Conservation (phyloP, 2,888 invertebrate species). For the Ichneumon xanthorius region DNA sequence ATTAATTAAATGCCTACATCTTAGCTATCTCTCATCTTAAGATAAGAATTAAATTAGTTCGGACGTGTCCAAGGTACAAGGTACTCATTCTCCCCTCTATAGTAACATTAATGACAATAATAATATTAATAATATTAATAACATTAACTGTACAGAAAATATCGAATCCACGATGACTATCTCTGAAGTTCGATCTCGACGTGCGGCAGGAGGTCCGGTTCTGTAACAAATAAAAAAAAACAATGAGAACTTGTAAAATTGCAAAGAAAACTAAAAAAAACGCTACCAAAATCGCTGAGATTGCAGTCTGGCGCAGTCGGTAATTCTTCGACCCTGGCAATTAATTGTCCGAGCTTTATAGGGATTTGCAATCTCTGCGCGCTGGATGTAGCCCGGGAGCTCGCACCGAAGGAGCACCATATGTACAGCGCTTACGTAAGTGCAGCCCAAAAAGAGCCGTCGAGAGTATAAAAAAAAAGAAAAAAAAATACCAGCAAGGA, state of each 20-base stretch:
- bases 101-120: slow-evolving; percentile 9
- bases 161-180: slow-evolving; percentile 55
- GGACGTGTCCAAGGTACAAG: slow-evolving; percentile 51
- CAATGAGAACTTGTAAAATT: too few relatives aligned
- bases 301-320: background rate
- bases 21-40: background rate
- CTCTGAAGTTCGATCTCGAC: slow-evolving; percentile 81
- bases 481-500: slow-evolving; percentile 2
- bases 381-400: background rate
- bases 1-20: background rate
- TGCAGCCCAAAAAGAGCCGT: background rate
- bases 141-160: slow-evolving; percentile 63
- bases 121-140: slow-evolving; percentile 55
- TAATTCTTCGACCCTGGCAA: slow-evolving; percentile 5
- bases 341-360: slow-evolving; percentile 17
- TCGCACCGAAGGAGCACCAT: background rate
- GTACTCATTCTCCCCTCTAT: slow-evolving; percentile 39
- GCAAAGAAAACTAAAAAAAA: background rate
- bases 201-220: slow-evolving; percentile 82
- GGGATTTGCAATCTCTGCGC: slow-evolving; percentile 7
- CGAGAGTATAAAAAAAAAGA: background rate
- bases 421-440: slow-evolving; percentile 4
- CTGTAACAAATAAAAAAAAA: slow-evolving; percentile 76
- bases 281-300: background rate
- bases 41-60: slow-evolving; percentile 27